Evolutionary conservation across 2,888 invertebrate genomes (phyloP), one percentile per base, ranked within the genome.

Genomic region (Therioaphis trifolii): DNA sequence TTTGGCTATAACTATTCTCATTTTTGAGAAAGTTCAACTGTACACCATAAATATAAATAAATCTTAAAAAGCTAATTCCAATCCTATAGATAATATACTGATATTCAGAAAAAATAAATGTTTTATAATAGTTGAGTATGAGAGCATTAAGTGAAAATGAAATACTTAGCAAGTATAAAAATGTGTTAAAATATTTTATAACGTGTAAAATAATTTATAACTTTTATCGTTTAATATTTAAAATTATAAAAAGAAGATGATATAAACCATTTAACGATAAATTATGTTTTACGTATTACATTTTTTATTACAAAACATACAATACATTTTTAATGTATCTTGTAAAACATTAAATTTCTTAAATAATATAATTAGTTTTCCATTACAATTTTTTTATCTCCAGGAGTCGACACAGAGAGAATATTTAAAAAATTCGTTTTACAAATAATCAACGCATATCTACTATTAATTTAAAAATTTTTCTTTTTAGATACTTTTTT

Each of bases 181-280:
- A 69, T 4, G 40, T 43, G 55, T 69, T 69, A 79, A 76, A 21
- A 24, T 27, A 35, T 21, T 35, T 58, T 58, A 69, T 4, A 40
- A 69, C 27, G 63, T 21, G 24, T 40, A 43, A 79, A 55, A 68
- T 68, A 55, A 68, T 24, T n/a, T 52, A 68, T 68, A 55, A 40
- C 68, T 52, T 9, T 68, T 55, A 9, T 52, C 18, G 52, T 68
- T 74, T 55, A 55, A 74, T 55, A 40, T 40, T 40, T 15, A 61
- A 69, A 40, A 24, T 40, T 49, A 55, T 24, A 40, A 68, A 55
- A 79, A 27, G 24, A 14, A 27, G 40, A 79, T 35, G 7, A 5
- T 5, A 27, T 55, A 79, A 79, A 69, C 14, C 55, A 27, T 69
- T 79, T 79, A 79, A 79, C 49, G 77, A 78, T 68, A 66, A 78